Base-by-base conservation (phyloP, 2,797 vertebrate species). In the Pantherophis alleghaniensis region DNA sequence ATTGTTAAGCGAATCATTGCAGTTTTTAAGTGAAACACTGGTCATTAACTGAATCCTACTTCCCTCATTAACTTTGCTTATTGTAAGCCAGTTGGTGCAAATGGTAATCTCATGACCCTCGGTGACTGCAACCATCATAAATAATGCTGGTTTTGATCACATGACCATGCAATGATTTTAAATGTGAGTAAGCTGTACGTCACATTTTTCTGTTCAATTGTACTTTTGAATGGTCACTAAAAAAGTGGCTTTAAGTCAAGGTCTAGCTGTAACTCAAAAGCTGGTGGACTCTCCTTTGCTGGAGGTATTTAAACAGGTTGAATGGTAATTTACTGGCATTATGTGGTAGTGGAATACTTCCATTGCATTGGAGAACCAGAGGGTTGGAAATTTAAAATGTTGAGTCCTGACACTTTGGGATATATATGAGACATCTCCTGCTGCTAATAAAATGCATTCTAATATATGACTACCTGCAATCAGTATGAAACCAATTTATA, bases 351-450 rank as follows among this genome's bases (percentile, higher is more conserved):
- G 6, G 1, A 2, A 86, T 60, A 42, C 6, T 91, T 61, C 9
- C 74, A 3, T 13, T 14, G 60, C 32, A 51, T 0, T 0, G 57
- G 93, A 61, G 11, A 91, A 92, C 0, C 7, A 2, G 60, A 0
- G 13, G 12, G 13, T 0, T 0, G 88, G 57, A 60, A 53, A 13
- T 55, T 59, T 32, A 42, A 79, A 91, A 42, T 24, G 10, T 60
- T 56, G 32, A 2, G 60, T 55, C 60, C 1, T 13, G 51, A 37
- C 14, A 12, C 79, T 7, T 24, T 3, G 32, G 69, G 7, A 10
- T 79, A 74, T 74, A 74, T 74, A 20, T 37, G 32, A 37, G 16
- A 37, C 69, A 37, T 42, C 18, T 79, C 7, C 32, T 79, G 9
- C 69, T 42, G 18, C 69, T 79, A 37, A 74, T 37, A 20, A 79